Evolutionary conservation across 1,140 invertebrate genomes (phyloP).

Genomic region (Ceratitis capitata): DNA sequence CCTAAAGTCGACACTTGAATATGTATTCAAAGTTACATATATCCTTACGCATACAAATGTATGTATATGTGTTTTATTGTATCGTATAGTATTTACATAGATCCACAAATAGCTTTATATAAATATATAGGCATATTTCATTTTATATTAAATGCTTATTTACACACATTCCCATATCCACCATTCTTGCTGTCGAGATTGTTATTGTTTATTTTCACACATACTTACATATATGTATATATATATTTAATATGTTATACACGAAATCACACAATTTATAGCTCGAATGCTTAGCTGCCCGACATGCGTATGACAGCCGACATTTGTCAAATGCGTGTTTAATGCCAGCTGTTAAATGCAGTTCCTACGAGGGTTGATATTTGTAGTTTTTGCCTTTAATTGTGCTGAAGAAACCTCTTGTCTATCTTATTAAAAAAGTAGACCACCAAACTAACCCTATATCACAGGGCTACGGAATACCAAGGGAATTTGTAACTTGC

Average conservation of each 20-base stretch:
- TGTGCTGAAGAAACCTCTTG: too few relatives aligned
- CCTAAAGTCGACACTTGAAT: background rate
- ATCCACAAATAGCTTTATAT: background rate
- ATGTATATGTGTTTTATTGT: background rate
- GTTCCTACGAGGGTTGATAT: too few relatives aligned
- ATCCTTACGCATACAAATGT: too few relatives aligned
- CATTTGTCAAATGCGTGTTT: constrained; percentile 61
- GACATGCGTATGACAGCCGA: constrained; percentile 59
- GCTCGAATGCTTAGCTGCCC: background rate
- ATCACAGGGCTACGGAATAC: too few relatives aligned
- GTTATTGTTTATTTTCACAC: background rate
- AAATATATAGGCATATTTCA: background rate
- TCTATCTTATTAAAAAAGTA: too few relatives aligned
- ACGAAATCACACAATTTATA: background rate
- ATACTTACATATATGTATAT: background rate
- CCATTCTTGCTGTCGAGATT: background rate
- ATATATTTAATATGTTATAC: background rate
- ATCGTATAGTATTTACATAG: too few relatives aligned
- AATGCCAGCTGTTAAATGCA: background rate
- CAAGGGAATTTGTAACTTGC: too few relatives aligned
- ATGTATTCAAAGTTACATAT: background rate
- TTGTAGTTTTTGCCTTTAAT: too few relatives aligned
- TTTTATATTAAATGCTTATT: background rate
- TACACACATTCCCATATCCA: background rate
- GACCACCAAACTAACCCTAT: too few relatives aligned